Evolutionary conservation across 2,888 invertebrate genomes (phyloP), one percentile per base, ranked within the genome.

Genomic region (Hirudinaria manillensis): DNA sequence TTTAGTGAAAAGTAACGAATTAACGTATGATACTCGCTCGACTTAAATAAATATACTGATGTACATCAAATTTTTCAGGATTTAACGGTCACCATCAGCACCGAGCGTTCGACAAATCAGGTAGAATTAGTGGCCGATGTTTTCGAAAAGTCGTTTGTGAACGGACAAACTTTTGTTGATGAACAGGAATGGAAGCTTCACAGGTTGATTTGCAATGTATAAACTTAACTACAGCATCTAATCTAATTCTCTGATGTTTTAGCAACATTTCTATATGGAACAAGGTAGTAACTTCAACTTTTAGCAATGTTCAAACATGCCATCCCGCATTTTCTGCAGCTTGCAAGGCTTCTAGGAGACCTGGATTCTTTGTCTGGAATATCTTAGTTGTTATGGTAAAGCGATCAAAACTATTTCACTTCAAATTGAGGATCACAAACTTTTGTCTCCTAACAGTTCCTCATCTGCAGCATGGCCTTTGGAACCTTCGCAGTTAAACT

Each of bases 401-500:
- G 7, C 3, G 29, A 61, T 21, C 3, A 19, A 61, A 61, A 27
- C 29, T n/a, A 61, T 19, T 21, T 45, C 45, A 29, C 61, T 61
- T 21, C 13, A 61, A 61, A n/a, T 61, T 45, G 29, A 53, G 21
- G 24, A 21, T 10, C 61, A 61, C 10, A 27, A 16, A 16, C 61
- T 61, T 61, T 61, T 61, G 24, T 61, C n/a, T 61, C 45, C 13
- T 45, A 45, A 45, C 82, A 84, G 83, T 84, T 84, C 79, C 81
- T 84, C 51, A 84, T 84, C 74, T 83, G 83, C 79, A 82, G 82
- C 77, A 79, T 84, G 77, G 81, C 83, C 36, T 83, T 84, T 80
- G 82, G 83, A 67, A 84, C 84, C 74, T 84, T 84, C 80, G 81
- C 83, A 19, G 84, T 84, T 61, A 80, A 82, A 67, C 81, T 82